A percentile compares a stretch with the other conserved stretches of the same genome.
These are phyloP conservation scores for Vireo griseus DNA, from an alignment of 2,797 vertebrate genomes.

Conservation along the genomic window DNA sequence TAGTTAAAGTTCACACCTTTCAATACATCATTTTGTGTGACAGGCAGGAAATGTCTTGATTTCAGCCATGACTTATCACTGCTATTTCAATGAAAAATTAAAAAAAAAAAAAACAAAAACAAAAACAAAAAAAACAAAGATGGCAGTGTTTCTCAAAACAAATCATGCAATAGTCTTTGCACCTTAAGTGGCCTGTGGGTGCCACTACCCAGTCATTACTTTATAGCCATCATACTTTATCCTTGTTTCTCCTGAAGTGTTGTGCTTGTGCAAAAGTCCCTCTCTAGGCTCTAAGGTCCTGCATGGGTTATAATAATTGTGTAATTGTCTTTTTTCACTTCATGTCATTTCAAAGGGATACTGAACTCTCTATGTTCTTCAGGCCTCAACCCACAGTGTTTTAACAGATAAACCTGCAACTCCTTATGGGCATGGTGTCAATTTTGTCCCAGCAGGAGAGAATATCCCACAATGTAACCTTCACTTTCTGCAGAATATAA, in stretches of 20 bases:
- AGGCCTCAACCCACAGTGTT: rapidly evolving
- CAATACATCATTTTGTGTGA: not conserved
- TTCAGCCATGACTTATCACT: not conserved
- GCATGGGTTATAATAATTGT: not conserved
- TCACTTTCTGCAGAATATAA: not conserved
- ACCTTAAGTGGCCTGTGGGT: not conserved
- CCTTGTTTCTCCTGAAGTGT: not conserved
- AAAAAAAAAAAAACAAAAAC: not conserved
- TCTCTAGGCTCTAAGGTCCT: not conserved
- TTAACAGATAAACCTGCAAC: not conserved
- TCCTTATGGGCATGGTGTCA: not conserved
- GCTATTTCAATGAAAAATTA: not conserved
- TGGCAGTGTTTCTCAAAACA: not conserved
- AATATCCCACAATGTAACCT: not conserved
- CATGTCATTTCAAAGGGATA: not conserved
- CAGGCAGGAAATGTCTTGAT: not conserved
- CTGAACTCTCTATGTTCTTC: not conserved
- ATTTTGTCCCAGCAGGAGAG: not conserved
- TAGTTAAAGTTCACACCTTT: not conserved
- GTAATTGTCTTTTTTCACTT: not conserved
- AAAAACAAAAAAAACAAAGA: rapidly evolving
- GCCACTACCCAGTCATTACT: not conserved
- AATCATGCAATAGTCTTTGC: not conserved
- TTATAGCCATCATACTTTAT: not conserved
- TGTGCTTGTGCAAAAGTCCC: not conserved